These are phyloP conservation scores for Hypercompe scribonia DNA, from an alignment of 2,888 invertebrate genomes.

Conservation along the genomic window DNA sequence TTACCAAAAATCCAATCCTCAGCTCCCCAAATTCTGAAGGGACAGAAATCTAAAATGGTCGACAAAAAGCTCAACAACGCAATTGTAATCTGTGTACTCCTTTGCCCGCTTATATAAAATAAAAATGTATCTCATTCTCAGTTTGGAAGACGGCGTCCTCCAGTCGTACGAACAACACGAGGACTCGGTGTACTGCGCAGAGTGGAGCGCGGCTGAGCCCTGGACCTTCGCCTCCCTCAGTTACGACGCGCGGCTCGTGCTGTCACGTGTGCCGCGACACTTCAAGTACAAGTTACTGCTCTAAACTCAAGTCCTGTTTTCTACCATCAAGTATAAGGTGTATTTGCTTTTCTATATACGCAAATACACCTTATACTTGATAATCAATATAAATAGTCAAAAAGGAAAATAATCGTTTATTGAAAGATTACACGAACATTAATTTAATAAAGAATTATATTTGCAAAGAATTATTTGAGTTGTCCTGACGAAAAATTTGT, in stretches of 20 bases:
- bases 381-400: neutral
- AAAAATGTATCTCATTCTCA: conserved; percentile 55
- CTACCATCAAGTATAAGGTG: neutral
- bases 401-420: neutral
- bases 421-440: neutral
- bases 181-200: conserved; percentile 98
- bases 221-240: conserved; percentile 99
- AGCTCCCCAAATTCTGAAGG: too few relatives aligned
- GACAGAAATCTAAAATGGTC: neutral
- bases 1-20: neutral
- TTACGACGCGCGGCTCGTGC: conserved; percentile 97
- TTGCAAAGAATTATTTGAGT: neutral
- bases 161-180: conserved; percentile 98
- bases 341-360: too few relatives aligned
- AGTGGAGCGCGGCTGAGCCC: conserved; percentile 99
- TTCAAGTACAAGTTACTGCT: conserved; percentile 97
- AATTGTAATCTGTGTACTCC: too few relatives aligned
- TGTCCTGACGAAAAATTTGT: neutral
- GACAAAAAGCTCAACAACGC: neutral
- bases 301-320: conserved; percentile 63
- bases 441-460: neutral
- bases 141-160: conserved; percentile 94
- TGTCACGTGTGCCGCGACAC: conserved; percentile 96
- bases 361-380: too few relatives aligned
- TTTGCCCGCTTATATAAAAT: neutral